Evolutionary conservation across 2,113 vertebrate species (phyloP), one percentile per base, ranked within the genome.

Genomic region (Circaetus cinerascens): DNA sequence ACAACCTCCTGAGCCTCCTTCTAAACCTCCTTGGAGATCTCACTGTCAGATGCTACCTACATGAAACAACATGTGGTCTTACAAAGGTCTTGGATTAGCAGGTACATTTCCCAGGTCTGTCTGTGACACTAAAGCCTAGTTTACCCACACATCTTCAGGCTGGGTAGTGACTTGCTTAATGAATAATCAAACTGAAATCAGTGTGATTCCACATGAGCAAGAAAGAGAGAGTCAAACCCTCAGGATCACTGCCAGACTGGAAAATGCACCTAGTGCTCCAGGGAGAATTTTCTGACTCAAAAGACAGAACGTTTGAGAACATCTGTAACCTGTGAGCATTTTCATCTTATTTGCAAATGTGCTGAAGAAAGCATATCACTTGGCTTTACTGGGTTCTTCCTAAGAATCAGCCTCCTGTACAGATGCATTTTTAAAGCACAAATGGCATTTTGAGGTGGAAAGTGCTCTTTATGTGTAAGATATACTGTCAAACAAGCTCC

Each of bases 401-500:
- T 48, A 69, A 87, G 23, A 90, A 66, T 57, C 12, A 67, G 6
- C 8, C 5, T 94, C 23, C 26, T 45, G 13, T 55, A 36, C n/a
- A 71, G 59, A 67, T 77, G 45, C 36, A 36, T 57, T 80, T 94
- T 83, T 86, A 84, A 92, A 93, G 30, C 51, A 63, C 13, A 88
- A 84, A 83, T 69, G 26, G 30, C 27, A 53, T 86, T 95, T 74
- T 59, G 74, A 92, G 68, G 86, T 79, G 60, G 60, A 95, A 95
- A 95, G 29, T 38, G 22, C 45, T 63, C 14, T 88, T 82, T 82
- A 81, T 64, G 16, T 53, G 34, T 75, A 89, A 97, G 29, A 94
- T 82, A 87, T 7, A 93, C 41, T 79, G 86, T 97, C 73, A 94
- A 88, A 88, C 55, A 83, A 62, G 57, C 62, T 95, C 91, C 93